Conservation (phyloP, 2,113 vertebrate species). For the Engraulis encrasicolus region DNA sequence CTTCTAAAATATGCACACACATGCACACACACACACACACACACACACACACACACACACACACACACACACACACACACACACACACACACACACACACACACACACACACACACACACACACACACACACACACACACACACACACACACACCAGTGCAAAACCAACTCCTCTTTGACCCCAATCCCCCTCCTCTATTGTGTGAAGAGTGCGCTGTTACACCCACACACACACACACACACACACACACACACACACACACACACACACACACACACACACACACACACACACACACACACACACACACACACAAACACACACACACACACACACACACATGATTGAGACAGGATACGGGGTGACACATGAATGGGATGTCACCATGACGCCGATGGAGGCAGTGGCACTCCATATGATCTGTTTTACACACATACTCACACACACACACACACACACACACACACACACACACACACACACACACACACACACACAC, state of each 20-base stretch:
- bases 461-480: too few species aligned
- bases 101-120: too few species aligned
- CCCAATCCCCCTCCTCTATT: not conserved
- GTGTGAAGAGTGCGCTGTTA: not conserved
- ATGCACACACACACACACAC: not conserved
- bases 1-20: not conserved
- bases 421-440: too few species aligned
- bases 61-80: slow-evolving; percentile 27
- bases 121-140: too few species aligned
- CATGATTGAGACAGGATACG: slow-evolving; percentile 50
- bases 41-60: slow-evolving; percentile 47
- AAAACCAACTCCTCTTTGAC: slow-evolving; percentile 1
- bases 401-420: slow-evolving; percentile 33
- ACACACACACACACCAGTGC: not conserved
- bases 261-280: too few species aligned
- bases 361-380: slow-evolving; percentile 61
- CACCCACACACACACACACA: too few species aligned
- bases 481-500: too few species aligned
- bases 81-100: slow-evolving; percentile 30
- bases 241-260: too few species aligned
- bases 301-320: slow-evolving; percentile 42
- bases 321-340: too few species aligned
- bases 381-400: too few species aligned
- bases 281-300: slow-evolving; percentile 15
- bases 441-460: too few species aligned